phyloP scores from a whole-genome alignment of 2,888 invertebrate species.

The Polydrusus pterygomalis region DNA sequence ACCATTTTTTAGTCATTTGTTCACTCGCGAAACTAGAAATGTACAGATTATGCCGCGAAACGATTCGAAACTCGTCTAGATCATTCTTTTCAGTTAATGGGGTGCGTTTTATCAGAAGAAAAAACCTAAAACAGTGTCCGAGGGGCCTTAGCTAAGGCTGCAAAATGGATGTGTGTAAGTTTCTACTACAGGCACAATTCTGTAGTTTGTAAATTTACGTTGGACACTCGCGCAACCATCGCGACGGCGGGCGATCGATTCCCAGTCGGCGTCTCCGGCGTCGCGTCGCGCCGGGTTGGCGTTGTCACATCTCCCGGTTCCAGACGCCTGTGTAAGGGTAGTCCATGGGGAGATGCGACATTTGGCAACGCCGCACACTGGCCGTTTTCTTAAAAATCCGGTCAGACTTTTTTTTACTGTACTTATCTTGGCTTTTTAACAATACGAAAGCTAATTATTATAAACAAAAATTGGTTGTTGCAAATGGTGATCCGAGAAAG shows the following conservation, averaged over 20 bases:
- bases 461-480: too few species aligned
- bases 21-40: slow-evolving; percentile 32
- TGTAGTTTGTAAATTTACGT: slow-evolving; percentile 51
- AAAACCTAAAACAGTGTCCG: slow-evolving; percentile 1
- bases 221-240: slow-evolving; percentile 48
- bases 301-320: slow-evolving; percentile 36
- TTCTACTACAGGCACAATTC: slow-evolving; percentile 45
- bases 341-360: slow-evolving; percentile 24
- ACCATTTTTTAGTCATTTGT: slow-evolving; percentile 39
- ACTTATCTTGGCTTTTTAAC: too few species aligned
- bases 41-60: neutral
- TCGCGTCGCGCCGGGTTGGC: slow-evolving; percentile 43
- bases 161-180: slow-evolving; percentile 49
- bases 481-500: too few species aligned
- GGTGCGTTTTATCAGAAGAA: neutral
- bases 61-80: neutral
- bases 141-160: slow-evolving; percentile 20
- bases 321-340: slow-evolving; percentile 31
- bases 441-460: too few species aligned
- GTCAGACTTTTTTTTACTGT: too few species aligned
- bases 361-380: slow-evolving; percentile 2
- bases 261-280: slow-evolving; percentile 48
- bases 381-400: too few species aligned
- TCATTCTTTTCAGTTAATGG: neutral
- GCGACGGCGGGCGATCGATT: slow-evolving; percentile 48